Percentiles rank a stretch among this genome's conserved stretches.
phyloP scores from a whole-genome alignment of 2,888 invertebrate genomes.

The Nephrocerus scutellatus region DNA sequence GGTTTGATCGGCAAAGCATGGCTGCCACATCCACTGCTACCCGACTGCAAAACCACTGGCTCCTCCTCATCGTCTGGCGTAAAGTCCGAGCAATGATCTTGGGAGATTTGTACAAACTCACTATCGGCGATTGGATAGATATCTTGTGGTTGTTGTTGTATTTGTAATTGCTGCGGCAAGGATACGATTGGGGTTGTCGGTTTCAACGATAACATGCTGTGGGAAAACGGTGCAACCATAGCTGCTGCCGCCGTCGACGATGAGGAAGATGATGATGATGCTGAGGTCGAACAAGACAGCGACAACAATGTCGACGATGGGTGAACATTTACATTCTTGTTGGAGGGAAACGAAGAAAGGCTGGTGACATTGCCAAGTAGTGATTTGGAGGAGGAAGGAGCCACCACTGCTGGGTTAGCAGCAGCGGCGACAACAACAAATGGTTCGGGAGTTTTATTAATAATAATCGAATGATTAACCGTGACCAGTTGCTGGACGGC shows the following conservation, averaged over 20 bases:
- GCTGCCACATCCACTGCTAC: slow-evolving; percentile 17
- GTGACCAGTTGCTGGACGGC: slow-evolving; percentile 37
- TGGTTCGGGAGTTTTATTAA: slow-evolving; percentile 44
- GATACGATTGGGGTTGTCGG: slow-evolving; percentile 5
- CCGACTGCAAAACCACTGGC: slow-evolving; percentile 38
- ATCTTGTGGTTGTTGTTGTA: slow-evolving; percentile 24
- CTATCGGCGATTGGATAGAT: slow-evolving; percentile 44
- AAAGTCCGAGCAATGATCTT: slow-evolving; percentile 43
- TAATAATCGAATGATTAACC: slow-evolving; percentile 46
- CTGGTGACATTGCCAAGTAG: slow-evolving; percentile 1
- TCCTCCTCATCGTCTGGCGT: slow-evolving; percentile 46
- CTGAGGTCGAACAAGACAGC: slow-evolving; percentile 25
- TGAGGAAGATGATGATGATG: too few relatives aligned
- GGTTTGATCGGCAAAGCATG: too few relatives aligned
- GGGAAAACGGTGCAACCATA: slow-evolving; percentile 16
- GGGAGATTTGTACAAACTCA: slow-evolving; percentile 42
- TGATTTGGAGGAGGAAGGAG: background rate
- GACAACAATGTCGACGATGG: slow-evolving; percentile 4
- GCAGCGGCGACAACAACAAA: background rate
- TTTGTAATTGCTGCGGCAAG: slow-evolving; percentile 10
- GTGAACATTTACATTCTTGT: slow-evolving; percentile 17
- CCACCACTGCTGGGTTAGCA: slow-evolving; percentile 9
- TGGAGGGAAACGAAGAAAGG: slow-evolving; percentile 4
- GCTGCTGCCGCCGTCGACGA: slow-evolving; percentile 21
- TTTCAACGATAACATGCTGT: background rate